Evolutionary conservation across 2,797 vertebrate genomes (phyloP), one percentile per base, ranked within the genome.

Genomic region (Orientallactaga sibirica): DNA sequence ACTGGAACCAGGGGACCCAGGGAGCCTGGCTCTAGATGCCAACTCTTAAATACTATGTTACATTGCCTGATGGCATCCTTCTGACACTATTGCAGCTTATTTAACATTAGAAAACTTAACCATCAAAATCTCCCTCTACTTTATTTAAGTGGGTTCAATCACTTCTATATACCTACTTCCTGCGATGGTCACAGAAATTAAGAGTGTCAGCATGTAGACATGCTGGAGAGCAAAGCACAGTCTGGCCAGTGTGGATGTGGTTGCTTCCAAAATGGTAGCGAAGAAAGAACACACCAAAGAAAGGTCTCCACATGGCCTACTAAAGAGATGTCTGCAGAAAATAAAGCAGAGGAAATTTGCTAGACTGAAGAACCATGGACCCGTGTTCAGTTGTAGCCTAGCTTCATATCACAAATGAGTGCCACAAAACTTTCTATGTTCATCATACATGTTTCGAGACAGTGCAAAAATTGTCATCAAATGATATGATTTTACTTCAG

Each of bases 351-450:
- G 78, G 71, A 97, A 93, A 19, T 62, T 96, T 93, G 52, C 91
- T 94, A 48, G 76, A 93, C 24, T 90, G 94, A 95, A 97, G 76
- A 86, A 95, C 94, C 93, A 98, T 98, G 98, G 98, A 98, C 97
- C 98, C 98, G n/a, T 98, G 98, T 93, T 98, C 98, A 52, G 98
- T 98, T 88, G 98, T 98, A 97, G 96, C 98, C 93, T 98, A 98
- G 92, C 98, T 98, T 88, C 98, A 98, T 88, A 96, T 97, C 82
- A 96, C 98, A 91, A 97, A 95, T 67, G 98, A 98, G 41, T 98
- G 98, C 94, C 98, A 98, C 91, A 98, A 98, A 95, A 98, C 97
- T 78, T 98, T 96, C 90, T 98, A 98, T 29, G 98, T 97, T 10
- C 98, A 97, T 68, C 97, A 98, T 83, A 98, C 97, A 61, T 98